These are phyloP conservation scores for Puntigrus tetrazona DNA, from an alignment of 2,113 vertebrate genomes.

Conservation along the genomic window DNA sequence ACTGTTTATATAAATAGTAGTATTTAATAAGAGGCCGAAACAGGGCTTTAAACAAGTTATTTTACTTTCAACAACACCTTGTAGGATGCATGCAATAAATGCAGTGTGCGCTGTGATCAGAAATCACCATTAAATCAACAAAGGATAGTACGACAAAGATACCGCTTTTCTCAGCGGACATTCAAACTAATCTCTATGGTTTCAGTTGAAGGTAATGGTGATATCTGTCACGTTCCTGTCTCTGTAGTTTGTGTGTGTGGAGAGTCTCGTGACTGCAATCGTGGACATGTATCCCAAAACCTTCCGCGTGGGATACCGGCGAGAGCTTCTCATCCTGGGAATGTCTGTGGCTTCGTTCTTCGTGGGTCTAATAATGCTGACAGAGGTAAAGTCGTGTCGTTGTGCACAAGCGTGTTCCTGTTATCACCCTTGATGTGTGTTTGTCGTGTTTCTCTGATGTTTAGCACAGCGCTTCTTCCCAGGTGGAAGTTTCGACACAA, in stretches of 20 bases:
- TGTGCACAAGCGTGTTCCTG: neutral
- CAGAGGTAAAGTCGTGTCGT: constrained; percentile 81
- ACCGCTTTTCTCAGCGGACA: too few species aligned
- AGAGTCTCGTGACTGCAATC: constrained; percentile 95
- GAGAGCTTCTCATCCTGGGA: constrained; percentile 90
- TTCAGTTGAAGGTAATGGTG: neutral
- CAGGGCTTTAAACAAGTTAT: too few species aligned
- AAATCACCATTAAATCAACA: too few species aligned
- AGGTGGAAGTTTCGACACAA: neutral
- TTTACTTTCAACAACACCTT: too few species aligned
- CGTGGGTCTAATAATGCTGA: constrained; percentile 93
- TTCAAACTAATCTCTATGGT: neutral
- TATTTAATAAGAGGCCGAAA: too few species aligned
- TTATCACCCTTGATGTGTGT: neutral
- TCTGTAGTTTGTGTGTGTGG: constrained; percentile 94
- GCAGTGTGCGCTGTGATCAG: too few species aligned
- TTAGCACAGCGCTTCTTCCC: neutral
- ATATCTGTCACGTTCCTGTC: neutral
- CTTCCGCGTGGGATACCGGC: constrained; percentile 92
- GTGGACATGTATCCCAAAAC: constrained; percentile 97
- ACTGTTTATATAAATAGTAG: too few species aligned
- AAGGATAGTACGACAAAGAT: too few species aligned
- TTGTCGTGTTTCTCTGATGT: neutral
- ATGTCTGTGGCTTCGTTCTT: constrained; percentile 89
- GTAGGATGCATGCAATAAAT: too few species aligned